Conservation (phyloP, 1,140 invertebrate species). For the Scaptomyza pallida region DNA sequence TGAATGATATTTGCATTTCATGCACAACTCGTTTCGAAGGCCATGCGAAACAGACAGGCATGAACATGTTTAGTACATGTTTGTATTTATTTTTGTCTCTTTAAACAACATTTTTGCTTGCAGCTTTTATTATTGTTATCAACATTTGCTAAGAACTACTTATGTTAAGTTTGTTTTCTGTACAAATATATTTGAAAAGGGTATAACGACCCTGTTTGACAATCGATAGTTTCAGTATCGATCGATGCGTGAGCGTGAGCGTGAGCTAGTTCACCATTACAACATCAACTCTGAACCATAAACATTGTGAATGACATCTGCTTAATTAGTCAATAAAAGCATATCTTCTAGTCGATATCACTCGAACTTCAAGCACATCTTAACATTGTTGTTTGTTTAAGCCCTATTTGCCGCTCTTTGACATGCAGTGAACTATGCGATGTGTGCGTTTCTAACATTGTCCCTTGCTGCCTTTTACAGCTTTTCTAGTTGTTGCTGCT, state of each 20-base stretch:
- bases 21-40: constrained; percentile 18
- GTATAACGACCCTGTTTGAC: too few relatives aligned
- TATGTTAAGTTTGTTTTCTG: too few relatives aligned
- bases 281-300: too few relatives aligned
- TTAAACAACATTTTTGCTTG: constrained; percentile 28
- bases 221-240: too few relatives aligned
- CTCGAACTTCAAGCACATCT: too few relatives aligned
- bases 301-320: too few relatives aligned
- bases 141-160: neutral
- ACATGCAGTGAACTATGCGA: constrained; percentile 36
- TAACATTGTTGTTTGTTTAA: constrained; percentile 21
- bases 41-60: constrained; percentile 36
- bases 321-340: too few relatives aligned
- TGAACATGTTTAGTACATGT: constrained; percentile 1
- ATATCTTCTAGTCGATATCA: too few relatives aligned
- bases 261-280: too few relatives aligned
- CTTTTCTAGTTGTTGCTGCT: neutral
- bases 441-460: constrained; percentile 3
- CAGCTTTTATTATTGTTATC: constrained; percentile 10
- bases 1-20: constrained; percentile 63
- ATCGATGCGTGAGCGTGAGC: too few relatives aligned
- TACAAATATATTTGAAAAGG: too few relatives aligned
- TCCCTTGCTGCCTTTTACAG: neutral
- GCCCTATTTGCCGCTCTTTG: constrained; percentile 42
- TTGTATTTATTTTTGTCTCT: constrained; percentile 26